phyloP scores from a whole-genome alignment of 2,888 invertebrate genomes.

The Tridacna gigas region DNA sequence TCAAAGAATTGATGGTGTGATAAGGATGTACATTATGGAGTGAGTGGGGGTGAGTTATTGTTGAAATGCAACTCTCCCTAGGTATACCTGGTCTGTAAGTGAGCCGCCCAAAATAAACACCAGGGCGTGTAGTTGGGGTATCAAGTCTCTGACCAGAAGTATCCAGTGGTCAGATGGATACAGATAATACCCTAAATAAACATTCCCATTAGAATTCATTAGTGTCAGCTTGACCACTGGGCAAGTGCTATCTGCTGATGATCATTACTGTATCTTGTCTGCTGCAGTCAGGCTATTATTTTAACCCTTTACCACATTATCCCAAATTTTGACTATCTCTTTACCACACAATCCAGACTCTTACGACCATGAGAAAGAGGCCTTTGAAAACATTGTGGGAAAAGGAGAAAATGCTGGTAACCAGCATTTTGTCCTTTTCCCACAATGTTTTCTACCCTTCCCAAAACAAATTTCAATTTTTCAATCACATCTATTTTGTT shows the following conservation, averaged over 20 bases:
- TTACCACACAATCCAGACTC: no score
- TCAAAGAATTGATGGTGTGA: neutral
- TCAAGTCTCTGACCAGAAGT: conserved; percentile 1
- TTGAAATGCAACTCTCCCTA: conserved; percentile 22
- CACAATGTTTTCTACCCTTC: no score
- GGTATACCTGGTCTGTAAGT: conserved; percentile 12
- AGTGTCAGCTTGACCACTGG: conserved; percentile 29
- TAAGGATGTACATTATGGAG: conserved; percentile 20
- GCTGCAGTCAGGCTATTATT: neutral
- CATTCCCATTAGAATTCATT: conserved; percentile 26
- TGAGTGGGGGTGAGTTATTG: neutral
- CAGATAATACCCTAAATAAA: conserved; percentile 21
- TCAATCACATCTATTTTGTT: no score
- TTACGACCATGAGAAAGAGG: no score
- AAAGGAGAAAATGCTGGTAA: no score
- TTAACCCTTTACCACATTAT: no score
- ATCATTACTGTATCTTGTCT: conserved; percentile 4
- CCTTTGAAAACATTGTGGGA: no score
- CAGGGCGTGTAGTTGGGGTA: neutral
- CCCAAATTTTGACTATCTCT: no score
- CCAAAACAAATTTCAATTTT: no score
- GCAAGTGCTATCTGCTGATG: neutral
- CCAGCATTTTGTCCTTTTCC: no score
- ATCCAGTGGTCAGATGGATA: conserved; percentile 25
- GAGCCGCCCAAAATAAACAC: conserved; percentile 27